phyloP scores from a whole-genome alignment of 2,113 vertebrate species.

The Mystacornis crossleyi region DNA sequence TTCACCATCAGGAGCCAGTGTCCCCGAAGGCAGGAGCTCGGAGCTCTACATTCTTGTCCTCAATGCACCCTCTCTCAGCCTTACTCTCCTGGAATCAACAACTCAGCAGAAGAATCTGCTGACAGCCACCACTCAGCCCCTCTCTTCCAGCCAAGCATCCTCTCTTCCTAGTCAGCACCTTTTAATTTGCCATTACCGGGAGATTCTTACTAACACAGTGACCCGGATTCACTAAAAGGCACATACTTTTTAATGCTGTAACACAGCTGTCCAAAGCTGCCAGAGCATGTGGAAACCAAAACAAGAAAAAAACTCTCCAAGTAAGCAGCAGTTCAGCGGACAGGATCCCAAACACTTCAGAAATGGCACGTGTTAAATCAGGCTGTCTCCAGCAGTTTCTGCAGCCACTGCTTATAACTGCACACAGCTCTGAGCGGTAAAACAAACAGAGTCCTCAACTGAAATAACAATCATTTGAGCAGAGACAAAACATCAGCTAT shows the following conservation, averaged over 20 bases:
- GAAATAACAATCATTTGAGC: not conserved
- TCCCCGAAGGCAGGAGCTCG: not conserved
- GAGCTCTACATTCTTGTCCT: not conserved
- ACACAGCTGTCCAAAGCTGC: not conserved
- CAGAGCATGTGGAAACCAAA: not conserved
- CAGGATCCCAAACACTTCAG: not conserved
- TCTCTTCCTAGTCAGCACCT: not conserved
- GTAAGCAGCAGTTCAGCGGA: not conserved
- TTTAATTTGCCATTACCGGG: not conserved
- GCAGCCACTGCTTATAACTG: not conserved
- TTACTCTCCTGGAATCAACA: not conserved
- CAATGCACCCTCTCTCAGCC: not conserved
- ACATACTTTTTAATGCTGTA: rapidly evolving
- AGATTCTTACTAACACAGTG: not conserved
- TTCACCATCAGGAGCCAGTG: not conserved
- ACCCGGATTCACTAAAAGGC: not conserved
- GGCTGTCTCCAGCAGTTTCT: not conserved
- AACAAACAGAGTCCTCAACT: not conserved
- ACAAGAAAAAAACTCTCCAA: not conserved
- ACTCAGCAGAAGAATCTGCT: not conserved
- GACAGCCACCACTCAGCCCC: not conserved
- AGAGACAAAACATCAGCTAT: slow-evolving; percentile 10
- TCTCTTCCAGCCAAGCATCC: not conserved
- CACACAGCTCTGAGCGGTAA: not conserved
- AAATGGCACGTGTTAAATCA: not conserved